Evolutionary conservation across 2,888 invertebrate species (phyloP).

Genomic region (Acheta domesticus): DNA sequence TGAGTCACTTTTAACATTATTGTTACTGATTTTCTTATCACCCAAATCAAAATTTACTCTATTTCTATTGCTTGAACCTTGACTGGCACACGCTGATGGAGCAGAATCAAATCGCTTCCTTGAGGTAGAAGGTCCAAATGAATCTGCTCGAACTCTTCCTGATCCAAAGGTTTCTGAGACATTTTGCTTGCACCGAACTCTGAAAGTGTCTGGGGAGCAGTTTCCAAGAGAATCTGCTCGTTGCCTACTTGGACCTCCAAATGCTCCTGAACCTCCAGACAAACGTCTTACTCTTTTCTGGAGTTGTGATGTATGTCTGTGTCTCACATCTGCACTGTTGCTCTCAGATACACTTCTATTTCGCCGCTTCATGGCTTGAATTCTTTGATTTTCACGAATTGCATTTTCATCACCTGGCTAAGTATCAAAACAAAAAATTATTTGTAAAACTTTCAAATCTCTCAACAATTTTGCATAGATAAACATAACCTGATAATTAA

Average conservation of each 20-base stretch:
- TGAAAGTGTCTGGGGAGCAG: background rate
- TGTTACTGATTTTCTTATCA: conserved; percentile 18
- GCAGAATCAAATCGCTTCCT: conserved; percentile 20
- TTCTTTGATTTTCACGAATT: conserved; percentile 48
- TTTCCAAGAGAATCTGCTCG: conserved; percentile 38
- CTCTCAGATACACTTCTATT: conserved; percentile 68
- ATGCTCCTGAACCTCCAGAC: conserved; percentile 47
- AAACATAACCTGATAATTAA: background rate
- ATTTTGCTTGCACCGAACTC: conserved; percentile 25
- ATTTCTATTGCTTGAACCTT: conserved; percentile 22
- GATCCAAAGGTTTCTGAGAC: conserved; percentile 41
- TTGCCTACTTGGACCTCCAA: conserved; percentile 49
- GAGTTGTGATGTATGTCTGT: conserved; percentile 24
- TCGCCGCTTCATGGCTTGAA: conserved; percentile 53
- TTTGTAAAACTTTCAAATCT: background rate
- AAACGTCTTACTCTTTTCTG: conserved; percentile 45
- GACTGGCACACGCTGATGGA: background rate
- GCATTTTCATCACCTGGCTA: conserved; percentile 38
- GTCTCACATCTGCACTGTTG: conserved; percentile 33
- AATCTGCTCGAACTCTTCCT: conserved; percentile 46
- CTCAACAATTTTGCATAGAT: background rate
- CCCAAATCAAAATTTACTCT: conserved; percentile 31
- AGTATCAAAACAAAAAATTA: background rate
- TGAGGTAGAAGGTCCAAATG: conserved; percentile 20
- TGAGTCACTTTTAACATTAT: conserved; percentile 21